Evolutionary conservation across 2,888 invertebrate species (phyloP).

Genomic region (Drepanosiphum platanoidis): DNA sequence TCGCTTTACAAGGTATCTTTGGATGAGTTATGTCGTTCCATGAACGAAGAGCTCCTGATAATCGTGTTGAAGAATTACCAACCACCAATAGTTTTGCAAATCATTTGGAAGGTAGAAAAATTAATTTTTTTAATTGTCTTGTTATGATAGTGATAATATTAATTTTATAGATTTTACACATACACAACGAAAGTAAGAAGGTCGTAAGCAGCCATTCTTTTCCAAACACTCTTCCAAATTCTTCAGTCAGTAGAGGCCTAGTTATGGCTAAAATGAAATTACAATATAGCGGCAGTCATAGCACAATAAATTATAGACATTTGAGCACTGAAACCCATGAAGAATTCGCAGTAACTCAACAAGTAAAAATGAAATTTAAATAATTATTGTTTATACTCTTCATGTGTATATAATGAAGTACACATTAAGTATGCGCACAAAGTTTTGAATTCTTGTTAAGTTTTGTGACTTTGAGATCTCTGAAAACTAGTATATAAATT

Average conservation of each 20-base stretch:
- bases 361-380: slow-evolving; percentile 1
- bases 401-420: not conserved
- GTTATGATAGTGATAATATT: not conserved
- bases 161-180: slow-evolving; percentile 22
- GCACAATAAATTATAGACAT: not conserved
- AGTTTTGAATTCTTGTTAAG: not conserved
- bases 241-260: slow-evolving; percentile 19
- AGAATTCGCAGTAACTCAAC: slow-evolving; percentile 22
- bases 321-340: not conserved
- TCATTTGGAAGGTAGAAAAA: slow-evolving; percentile 47
- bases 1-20: slow-evolving; percentile 27
- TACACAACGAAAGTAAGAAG: not conserved
- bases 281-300: not conserved
- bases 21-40: not conserved
- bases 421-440: not conserved
- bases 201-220: not conserved
- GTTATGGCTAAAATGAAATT: slow-evolving; percentile 10
- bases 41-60: not conserved
- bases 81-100: slow-evolving; percentile 3
- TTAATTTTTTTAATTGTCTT: not conserved
- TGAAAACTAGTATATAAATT: not conserved
- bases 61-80: slow-evolving; percentile 4
- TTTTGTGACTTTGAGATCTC: not conserved
- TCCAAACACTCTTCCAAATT: too few species aligned
- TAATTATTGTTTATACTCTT: not conserved